A percentile compares a stretch with the other conserved stretches of the same genome.
Conservation (phyloP, 2,113 vertebrate genomes). For the Indicator indicator region DNA sequence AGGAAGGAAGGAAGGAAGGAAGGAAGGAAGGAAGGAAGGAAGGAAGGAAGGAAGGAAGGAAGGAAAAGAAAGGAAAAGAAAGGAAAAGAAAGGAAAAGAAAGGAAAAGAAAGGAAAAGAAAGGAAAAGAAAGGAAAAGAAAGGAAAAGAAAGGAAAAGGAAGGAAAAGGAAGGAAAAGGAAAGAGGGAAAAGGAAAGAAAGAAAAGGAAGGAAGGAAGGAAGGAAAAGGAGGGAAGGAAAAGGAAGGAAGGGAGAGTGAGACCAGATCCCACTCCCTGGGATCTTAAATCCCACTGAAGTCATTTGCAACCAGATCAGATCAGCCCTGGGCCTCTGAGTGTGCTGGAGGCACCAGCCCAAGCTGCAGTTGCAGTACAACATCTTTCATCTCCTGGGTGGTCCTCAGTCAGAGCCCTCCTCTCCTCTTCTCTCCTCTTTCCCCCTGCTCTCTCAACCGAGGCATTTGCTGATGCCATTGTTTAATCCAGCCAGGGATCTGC, state of each 20-base stretch:
- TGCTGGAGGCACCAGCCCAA: not conserved
- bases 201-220: too few relatives aligned
- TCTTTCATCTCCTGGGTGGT: conserved; percentile 59
- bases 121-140: too few relatives aligned
- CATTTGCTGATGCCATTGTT: conserved; percentile 46
- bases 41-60: too few relatives aligned
- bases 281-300: not conserved
- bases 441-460: not conserved
- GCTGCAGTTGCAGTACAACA: not conserved
- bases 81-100: too few relatives aligned
- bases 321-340: fast-evolving
- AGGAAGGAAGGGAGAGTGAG: not conserved
- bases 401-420: not conserved
- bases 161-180: too few relatives aligned
- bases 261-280: not conserved
- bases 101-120: too few relatives aligned
- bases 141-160: too few relatives aligned
- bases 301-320: not conserved
- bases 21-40: too few relatives aligned
- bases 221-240: too few relatives aligned
- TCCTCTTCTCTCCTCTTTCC: not conserved
- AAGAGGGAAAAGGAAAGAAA: too few relatives aligned
- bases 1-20: too few relatives aligned
- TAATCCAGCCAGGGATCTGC: conserved; percentile 25
- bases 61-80: too few relatives aligned